phyloP scores from a whole-genome alignment of 2,113 vertebrate genomes.

The Turdus rufiventris region DNA sequence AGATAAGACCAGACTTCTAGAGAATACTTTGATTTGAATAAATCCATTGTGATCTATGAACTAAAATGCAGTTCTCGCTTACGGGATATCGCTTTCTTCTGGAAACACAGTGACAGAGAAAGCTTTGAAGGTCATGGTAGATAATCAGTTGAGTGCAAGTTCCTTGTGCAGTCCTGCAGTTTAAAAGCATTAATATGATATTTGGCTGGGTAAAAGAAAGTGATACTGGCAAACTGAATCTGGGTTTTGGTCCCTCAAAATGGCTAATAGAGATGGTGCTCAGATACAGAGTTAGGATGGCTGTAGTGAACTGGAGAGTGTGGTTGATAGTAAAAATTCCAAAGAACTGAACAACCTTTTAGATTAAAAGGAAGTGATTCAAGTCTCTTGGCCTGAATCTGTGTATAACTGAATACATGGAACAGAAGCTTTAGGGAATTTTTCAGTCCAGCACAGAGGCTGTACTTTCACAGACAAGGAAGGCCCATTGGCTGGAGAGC shows the following conservation, averaged over 20 bases:
- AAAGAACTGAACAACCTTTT: not conserved
- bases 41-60: not conserved
- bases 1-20: not conserved
- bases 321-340: not conserved
- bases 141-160: not conserved
- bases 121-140: conserved; percentile 18
- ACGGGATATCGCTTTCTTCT: not conserved
- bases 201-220: conserved; percentile 14
- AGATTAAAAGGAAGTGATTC: not conserved
- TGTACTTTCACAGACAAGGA: not conserved
- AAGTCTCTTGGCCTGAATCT: not conserved
- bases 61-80: not conserved
- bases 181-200: conserved; percentile 5
- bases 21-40: not conserved
- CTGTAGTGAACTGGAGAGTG: not conserved
- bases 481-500: not conserved
- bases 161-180: not conserved
- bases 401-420: not conserved
- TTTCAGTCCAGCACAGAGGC: not conserved
- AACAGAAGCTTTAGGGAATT: not conserved
- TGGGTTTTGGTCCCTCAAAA: not conserved
- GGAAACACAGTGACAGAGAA: not conserved
- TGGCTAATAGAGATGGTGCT: not conserved
- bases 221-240: not conserved
- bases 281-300: not conserved